Conservation (phyloP, 2,113 vertebrate genomes). For the Oophaga pumilio region DNA sequence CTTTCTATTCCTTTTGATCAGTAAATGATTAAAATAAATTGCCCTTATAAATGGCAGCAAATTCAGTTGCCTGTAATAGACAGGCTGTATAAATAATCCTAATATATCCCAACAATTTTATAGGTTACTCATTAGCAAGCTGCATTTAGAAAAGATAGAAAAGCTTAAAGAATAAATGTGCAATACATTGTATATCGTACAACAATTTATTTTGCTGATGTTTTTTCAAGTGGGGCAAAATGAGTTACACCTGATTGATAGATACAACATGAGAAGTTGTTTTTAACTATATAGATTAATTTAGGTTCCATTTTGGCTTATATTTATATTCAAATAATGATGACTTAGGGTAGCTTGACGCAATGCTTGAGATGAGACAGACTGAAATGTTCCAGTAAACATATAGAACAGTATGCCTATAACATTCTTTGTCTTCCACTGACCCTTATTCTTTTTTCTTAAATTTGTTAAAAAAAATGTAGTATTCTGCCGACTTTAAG, state of each 20-base stretch:
- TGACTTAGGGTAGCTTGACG: too few species aligned
- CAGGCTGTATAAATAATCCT: slow-evolving; percentile 20
- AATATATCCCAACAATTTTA: slow-evolving; percentile 29
- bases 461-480: too few species aligned
- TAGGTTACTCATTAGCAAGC: slow-evolving; percentile 11
- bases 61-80: slow-evolving; percentile 9
- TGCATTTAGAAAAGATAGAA: background rate
- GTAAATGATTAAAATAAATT: slow-evolving; percentile 46
- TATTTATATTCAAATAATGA: too few species aligned
- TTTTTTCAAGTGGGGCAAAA: background rate
- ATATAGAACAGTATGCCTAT: too few species aligned
- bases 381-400: too few species aligned
- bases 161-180: background rate
- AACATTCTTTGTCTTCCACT: too few species aligned
- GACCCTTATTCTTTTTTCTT: too few species aligned
- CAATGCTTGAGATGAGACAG: too few species aligned
- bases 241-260: background rate
- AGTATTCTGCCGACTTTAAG: too few species aligned
- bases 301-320: too few species aligned
- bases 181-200: background rate
- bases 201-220: background rate
- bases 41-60: slow-evolving; percentile 20
- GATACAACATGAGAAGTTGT: background rate
- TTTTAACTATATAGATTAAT: too few species aligned
- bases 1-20: slow-evolving; percentile 1